Evolutionary conservation across 2,797 vertebrate genomes (phyloP).

Genomic region (Micrastur ruficollis): DNA sequence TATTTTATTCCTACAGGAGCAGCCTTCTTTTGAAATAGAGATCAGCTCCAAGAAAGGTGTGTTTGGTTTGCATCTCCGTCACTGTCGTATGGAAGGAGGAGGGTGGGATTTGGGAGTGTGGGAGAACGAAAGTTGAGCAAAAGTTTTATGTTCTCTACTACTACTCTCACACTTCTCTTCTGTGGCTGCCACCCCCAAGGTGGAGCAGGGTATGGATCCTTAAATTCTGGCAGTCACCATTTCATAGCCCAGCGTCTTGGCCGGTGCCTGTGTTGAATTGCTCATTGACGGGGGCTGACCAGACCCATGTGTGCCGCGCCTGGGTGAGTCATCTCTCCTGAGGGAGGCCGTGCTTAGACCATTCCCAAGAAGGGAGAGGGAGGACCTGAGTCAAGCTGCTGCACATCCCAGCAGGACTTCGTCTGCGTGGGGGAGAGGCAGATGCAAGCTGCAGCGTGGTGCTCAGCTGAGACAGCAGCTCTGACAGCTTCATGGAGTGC

Average conservation of each 20-base stretch:
- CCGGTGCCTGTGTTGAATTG: neutral
- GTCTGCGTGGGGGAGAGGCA: neutral
- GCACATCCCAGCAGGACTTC: neutral
- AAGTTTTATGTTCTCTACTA: rapidly evolving
- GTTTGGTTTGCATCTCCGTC: neutral
- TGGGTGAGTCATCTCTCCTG: neutral
- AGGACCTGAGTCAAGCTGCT: neutral
- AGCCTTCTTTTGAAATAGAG: neutral
- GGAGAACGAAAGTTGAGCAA: neutral
- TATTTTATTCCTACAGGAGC: neutral
- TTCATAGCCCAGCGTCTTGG: neutral
- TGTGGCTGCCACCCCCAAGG: neutral
- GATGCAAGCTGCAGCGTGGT: neutral
- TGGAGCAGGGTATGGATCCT: neutral
- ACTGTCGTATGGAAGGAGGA: neutral
- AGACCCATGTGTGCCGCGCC: neutral
- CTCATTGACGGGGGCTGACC: neutral
- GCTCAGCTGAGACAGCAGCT: neutral
- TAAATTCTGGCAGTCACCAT: neutral
- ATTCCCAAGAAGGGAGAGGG: neutral
- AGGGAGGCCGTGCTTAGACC: neutral
- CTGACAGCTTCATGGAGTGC: neutral
- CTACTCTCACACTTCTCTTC: neutral
- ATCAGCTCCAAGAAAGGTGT: neutral
- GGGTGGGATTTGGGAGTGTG: neutral